Percentiles rank a stretch among this genome's conserved stretches.
Evolutionary conservation across 1,140 invertebrate genomes (phyloP).

Genomic region (Eriocheir sinensis): DNA sequence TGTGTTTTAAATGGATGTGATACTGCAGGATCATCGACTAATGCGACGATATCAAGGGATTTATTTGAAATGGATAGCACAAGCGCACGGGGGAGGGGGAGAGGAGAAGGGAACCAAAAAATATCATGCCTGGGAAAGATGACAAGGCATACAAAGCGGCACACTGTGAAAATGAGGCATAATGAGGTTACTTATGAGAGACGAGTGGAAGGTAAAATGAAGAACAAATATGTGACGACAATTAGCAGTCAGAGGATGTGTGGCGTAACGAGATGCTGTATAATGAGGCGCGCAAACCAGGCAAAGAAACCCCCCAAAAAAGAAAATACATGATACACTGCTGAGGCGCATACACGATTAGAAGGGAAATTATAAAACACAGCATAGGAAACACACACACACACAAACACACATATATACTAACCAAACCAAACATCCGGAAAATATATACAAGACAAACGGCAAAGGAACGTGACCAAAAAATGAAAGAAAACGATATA

Average conservation of each 20-base stretch:
- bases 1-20: not conserved
- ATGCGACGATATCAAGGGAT: not conserved
- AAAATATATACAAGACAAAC: too few species aligned
- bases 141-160: not conserved
- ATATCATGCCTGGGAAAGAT: not conserved
- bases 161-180: not conserved
- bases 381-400: too few species aligned
- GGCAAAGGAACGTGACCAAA: too few species aligned
- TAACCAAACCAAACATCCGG: too few species aligned
- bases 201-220: not conserved
- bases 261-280: not conserved
- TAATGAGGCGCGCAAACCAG: slow-evolving; percentile 3
- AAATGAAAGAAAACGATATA: too few species aligned
- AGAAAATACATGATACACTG: not conserved
- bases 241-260: not conserved
- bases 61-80: not conserved
- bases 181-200: not conserved
- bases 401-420: too few species aligned
- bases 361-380: too few species aligned
- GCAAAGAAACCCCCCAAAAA: not conserved
- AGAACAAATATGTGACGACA: slow-evolving; percentile 13
- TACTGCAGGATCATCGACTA: not conserved
- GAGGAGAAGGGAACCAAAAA: not conserved
- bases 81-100: not conserved
- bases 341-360: too few species aligned